These are phyloP conservation scores for Plectrocnemia conspersa DNA, from an alignment of 1,140 invertebrate genomes.

Conservation along the genomic window DNA sequence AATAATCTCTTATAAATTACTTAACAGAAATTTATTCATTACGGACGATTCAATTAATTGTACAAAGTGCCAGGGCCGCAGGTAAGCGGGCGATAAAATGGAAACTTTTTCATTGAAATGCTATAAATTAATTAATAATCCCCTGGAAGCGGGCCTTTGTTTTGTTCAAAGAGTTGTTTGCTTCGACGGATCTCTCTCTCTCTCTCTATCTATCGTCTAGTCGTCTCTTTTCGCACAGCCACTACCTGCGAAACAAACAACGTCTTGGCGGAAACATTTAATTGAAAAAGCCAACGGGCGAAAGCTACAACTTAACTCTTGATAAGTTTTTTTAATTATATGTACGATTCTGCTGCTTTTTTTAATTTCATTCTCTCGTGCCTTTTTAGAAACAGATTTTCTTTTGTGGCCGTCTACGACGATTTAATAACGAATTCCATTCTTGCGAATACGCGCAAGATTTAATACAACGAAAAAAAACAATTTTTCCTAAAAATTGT, in stretches of 20 bases:
- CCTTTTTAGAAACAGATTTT: too few relatives aligned
- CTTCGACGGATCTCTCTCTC: background rate
- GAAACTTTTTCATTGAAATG: constrained; percentile 27
- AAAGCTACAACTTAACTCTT: constrained; percentile 8
- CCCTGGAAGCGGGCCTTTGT: constrained; percentile 8
- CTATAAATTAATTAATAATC: constrained; percentile 27
- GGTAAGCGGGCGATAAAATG: constrained; percentile 24
- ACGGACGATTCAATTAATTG: constrained; percentile 26
- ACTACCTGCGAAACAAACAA: constrained; percentile 11
- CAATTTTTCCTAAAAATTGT: too few relatives aligned
- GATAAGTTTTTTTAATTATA: constrained; percentile 21
- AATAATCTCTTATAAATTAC: constrained; percentile 28
- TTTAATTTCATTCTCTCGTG: too few relatives aligned
- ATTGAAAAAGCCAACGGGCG: constrained; percentile 19
- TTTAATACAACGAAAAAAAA: too few relatives aligned
- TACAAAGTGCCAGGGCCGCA: constrained; percentile 24
- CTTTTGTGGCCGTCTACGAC: too few relatives aligned
- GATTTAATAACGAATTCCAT: too few relatives aligned
- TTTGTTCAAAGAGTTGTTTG: constrained; percentile 19
- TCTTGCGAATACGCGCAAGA: too few relatives aligned
- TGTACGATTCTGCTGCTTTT: too few relatives aligned
- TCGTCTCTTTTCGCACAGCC: background rate
- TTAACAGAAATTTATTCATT: constrained; percentile 27
- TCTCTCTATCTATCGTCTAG: background rate
- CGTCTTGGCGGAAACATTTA: constrained; percentile 17